Conservation (phyloP, 2,113 vertebrate species). For the Excalfactoria chinensis region DNA sequence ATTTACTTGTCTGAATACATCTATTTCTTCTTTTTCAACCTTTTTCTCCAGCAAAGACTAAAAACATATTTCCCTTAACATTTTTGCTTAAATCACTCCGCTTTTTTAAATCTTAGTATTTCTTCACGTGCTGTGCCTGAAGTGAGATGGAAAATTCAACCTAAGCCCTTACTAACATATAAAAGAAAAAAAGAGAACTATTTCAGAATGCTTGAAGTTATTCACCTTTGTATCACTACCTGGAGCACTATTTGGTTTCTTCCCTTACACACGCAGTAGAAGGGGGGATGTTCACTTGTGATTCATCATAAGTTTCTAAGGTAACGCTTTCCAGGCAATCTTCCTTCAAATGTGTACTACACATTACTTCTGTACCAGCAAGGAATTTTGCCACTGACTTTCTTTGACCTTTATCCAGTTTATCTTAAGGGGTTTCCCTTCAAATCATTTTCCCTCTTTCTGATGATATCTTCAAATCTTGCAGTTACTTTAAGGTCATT, state of each 20-base stretch:
- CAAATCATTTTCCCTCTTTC: not conserved
- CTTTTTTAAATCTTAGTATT: not conserved
- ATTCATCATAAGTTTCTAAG: not conserved
- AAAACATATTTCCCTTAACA: not conserved
- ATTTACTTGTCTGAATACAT: not conserved
- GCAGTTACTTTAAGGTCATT: not conserved
- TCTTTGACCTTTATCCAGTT: not conserved
- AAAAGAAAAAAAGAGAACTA: not conserved
- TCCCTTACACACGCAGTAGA: accelerated
- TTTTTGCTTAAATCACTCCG: not conserved
- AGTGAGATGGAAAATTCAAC: not conserved
- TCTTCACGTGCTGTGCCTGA: not conserved
- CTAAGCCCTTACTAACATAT: not conserved
- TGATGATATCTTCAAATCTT: not conserved
- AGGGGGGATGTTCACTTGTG: not conserved
- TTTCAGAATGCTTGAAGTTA: not conserved
- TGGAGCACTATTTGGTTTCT: not conserved
- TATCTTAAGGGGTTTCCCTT: not conserved
- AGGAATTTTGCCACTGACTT: not conserved
- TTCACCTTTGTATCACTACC: not conserved
- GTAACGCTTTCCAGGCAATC: accelerated
- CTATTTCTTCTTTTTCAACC: not conserved
- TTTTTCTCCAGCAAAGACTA: not conserved
- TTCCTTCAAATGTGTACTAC: not conserved
- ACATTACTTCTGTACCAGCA: not conserved